Percentiles rank a stretch among this genome's conserved stretches.
Conservation (phyloP, 2,888 invertebrate species). For the Drosophila emarginata region DNA sequence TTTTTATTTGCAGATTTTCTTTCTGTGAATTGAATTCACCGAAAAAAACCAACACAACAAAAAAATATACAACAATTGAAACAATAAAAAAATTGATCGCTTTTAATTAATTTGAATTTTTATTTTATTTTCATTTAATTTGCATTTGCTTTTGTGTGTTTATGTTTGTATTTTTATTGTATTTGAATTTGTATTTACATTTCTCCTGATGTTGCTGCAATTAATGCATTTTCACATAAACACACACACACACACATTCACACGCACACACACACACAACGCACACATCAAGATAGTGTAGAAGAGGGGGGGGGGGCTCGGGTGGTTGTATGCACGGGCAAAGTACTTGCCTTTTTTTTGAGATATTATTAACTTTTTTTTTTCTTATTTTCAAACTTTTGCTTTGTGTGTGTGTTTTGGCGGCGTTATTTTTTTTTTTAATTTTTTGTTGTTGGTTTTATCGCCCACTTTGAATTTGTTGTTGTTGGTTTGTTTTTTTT, state of each 20-base stretch:
- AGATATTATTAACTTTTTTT: conserved; percentile 28
- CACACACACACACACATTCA: conserved; percentile 46
- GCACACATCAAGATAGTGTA: conserved; percentile 39
- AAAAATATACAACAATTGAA: conserved; percentile 35
- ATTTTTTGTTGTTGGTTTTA: conserved; percentile 24
- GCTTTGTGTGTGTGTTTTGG: conserved; percentile 43
- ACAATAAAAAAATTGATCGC: conserved; percentile 43
- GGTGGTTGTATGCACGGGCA: conserved; percentile 14
- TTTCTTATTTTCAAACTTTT: conserved; percentile 16
- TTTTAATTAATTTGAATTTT: conserved; percentile 34
- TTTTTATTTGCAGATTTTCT: conserved; percentile 34
- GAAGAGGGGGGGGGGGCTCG: conserved; percentile 1
- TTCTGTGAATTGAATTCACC: conserved; percentile 55
- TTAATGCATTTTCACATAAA: conserved; percentile 72
- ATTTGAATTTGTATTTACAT: conserved; percentile 48
- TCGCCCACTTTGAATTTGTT: conserved; percentile 1
- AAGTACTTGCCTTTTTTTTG: conserved; percentile 34
- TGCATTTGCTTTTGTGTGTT: conserved; percentile 63
- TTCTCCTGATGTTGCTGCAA: conserved; percentile 51
- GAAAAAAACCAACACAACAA: conserved; percentile 55
- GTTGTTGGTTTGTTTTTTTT: not conserved
- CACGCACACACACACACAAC: conserved; percentile 35
- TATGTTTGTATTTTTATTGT: conserved; percentile 54
- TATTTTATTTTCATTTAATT: conserved; percentile 60
- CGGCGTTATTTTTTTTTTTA: conserved; percentile 38